Base-by-base conservation (phyloP, 2,797 vertebrate species). In the Takifugu ocellatus region DNA sequence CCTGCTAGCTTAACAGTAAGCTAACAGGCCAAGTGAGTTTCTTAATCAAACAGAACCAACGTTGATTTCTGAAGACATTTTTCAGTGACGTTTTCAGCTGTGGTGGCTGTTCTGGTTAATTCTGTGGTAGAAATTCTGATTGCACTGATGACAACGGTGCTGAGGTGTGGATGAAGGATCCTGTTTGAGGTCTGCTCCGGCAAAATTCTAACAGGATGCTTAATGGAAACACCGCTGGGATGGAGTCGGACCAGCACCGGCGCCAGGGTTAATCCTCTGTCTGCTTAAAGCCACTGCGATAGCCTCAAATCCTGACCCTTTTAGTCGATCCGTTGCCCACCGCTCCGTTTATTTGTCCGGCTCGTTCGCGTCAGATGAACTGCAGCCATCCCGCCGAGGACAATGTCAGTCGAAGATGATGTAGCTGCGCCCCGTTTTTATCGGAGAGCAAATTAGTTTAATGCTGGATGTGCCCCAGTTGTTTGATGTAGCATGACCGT, bases 301-400 rank as follows among this genome's bases (percentile, higher is more conserved):
- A 68, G 65, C 68, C 52, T 74, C 56, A 51, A 46, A 44, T 75
- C 59, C 47, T 72, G 74, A 79, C 68, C 66, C 56, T 63, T 67
- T 64, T 70, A 59, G n/a, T 64, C 45, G 54, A 56, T 69, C 58
- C 63, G 59, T 77, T 78, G 66, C 52, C 65, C 58, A 17, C 59
- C 46, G 46, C 25, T 46, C 46, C 6, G 25, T 60, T 66, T 68
- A 49, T 52, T 49, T 39, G 47, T 61, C 53, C 42, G 6, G 46
- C 60, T 74, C 65, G 81, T 83, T 81, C 76, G 53, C 45, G 31
- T 73, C 64, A 74, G 67, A 77, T 67, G 21, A 71, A 74, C 61
- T 49, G 55, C 49, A 56, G 50, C 66, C 56, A 48, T 48, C 48
- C 48, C 56, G 33, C 59, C 54, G 54, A 70, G 60, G 61, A 72